Conservation (phyloP, 2,888 invertebrate genomes). For the Tetragonula carbonaria region DNA sequence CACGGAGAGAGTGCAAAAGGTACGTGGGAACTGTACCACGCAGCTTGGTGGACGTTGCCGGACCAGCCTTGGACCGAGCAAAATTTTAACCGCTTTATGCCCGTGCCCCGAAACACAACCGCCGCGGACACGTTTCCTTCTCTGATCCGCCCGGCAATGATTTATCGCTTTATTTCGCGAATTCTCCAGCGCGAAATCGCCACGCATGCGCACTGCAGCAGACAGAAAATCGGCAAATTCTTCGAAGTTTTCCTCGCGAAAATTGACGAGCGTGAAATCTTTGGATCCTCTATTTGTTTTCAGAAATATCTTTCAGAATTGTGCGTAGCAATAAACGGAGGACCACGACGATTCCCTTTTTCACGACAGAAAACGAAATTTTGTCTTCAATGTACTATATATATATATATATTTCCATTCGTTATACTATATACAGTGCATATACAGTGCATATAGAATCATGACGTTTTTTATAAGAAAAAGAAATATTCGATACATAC, state of each 20-base stretch:
- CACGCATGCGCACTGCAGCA: not conserved
- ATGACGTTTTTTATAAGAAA: too few relatives aligned
- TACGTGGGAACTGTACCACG: slow-evolving; percentile 81
- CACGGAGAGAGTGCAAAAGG: slow-evolving; percentile 69
- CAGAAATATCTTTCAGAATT: too few relatives aligned
- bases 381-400: too few relatives aligned
- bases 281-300: too few relatives aligned
- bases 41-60: slow-evolving; percentile 46
- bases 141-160: not conserved
- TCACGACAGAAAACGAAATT: too few relatives aligned
- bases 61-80: slow-evolving; percentile 47
- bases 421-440: too few relatives aligned
- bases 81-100: slow-evolving; percentile 54
- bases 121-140: not conserved
- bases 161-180: slow-evolving; percentile 1
- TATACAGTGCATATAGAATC: too few relatives aligned
- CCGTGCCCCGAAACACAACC: slow-evolving; percentile 2
- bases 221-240: not conserved
- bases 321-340: too few relatives aligned
- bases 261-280: not conserved
- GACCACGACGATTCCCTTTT: too few relatives aligned
- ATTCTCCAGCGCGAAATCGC: not conserved
- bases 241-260: not conserved
- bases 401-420: too few relatives aligned
- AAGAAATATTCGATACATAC: too few relatives aligned